These are phyloP conservation scores for Bagarius yarrelli DNA, from an alignment of 2,113 vertebrate genomes.

Conservation along the genomic window DNA sequence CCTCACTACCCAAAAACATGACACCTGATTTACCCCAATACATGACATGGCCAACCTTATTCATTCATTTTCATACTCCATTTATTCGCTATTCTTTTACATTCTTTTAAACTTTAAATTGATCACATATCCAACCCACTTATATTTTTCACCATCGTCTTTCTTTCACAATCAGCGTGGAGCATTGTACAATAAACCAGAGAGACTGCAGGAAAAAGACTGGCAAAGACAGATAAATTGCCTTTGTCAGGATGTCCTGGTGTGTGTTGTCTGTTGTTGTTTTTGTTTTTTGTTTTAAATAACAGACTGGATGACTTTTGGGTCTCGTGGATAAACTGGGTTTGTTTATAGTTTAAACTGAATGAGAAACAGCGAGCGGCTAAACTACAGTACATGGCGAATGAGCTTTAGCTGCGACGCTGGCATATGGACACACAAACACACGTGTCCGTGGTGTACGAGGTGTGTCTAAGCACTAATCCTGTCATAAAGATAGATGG, in stretches of 20 bases:
- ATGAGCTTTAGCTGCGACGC: not conserved
- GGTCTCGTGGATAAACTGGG: conserved; percentile 16
- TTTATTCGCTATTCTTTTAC: not conserved
- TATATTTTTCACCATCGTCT: not conserved
- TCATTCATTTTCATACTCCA: not conserved
- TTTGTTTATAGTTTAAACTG: conserved; percentile 41
- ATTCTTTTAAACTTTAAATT: not conserved
- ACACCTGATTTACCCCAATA: no score
- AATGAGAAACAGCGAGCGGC: conserved; percentile 22
- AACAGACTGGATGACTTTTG: conserved; percentile 4
- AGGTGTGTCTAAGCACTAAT: conserved; percentile 20
- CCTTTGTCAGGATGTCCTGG: not conserved
- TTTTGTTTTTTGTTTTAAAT: not conserved
- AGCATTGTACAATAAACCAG: not conserved
- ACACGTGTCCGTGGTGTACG: conserved; percentile 11
- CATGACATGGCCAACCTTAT: conserved; percentile 32
- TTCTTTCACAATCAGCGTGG: not conserved
- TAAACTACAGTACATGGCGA: not conserved
- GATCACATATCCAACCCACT: not conserved
- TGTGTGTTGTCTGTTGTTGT: conserved; percentile 46
- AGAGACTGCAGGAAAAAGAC: not conserved
- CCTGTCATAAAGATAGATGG: not conserved
- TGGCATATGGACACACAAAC: conserved; percentile 33
- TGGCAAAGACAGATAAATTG: not conserved
- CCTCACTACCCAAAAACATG: no score